Evolutionary conservation across 2,113 vertebrate genomes (phyloP).

Genomic region (Apteryx owenii): DNA sequence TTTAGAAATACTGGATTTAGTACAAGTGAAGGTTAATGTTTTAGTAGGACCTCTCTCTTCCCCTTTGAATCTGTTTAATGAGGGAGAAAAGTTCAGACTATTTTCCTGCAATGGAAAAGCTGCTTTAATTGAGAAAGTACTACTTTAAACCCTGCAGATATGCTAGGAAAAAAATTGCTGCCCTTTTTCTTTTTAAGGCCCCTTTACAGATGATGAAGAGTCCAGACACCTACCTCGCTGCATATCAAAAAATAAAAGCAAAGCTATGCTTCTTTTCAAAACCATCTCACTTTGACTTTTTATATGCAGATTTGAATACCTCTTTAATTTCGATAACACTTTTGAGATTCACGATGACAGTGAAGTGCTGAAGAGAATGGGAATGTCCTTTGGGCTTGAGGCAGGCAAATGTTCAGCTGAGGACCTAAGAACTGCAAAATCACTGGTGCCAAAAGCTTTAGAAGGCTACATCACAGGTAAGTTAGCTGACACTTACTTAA

Average conservation of each 20-base stretch:
- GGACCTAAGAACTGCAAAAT: conserved; percentile 82
- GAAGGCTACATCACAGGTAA: conserved; percentile 86
- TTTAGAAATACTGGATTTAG: conserved; percentile 29
- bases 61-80: conserved; percentile 33
- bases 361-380: conserved; percentile 88
- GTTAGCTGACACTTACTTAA: background rate
- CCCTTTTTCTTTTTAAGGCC: background rate
- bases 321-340: conserved; percentile 89
- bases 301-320: conserved; percentile 84
- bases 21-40: conserved; percentile 19
- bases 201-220: background rate
- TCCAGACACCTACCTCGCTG: background rate
- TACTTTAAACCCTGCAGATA: background rate
- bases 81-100: conserved; percentile 13
- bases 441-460: conserved; percentile 86
- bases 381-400: conserved; percentile 87
- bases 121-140: conserved; percentile 24
- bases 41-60: background rate
- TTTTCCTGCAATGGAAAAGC: background rate
- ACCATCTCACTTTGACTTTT: background rate
- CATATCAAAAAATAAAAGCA: background rate
- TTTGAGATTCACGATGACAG: conserved; percentile 90
- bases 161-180: background rate
- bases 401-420: conserved; percentile 82
- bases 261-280: background rate